Conservation (phyloP, 1,140 invertebrate genomes). For the Aphelenchoides besseyi region DNA sequence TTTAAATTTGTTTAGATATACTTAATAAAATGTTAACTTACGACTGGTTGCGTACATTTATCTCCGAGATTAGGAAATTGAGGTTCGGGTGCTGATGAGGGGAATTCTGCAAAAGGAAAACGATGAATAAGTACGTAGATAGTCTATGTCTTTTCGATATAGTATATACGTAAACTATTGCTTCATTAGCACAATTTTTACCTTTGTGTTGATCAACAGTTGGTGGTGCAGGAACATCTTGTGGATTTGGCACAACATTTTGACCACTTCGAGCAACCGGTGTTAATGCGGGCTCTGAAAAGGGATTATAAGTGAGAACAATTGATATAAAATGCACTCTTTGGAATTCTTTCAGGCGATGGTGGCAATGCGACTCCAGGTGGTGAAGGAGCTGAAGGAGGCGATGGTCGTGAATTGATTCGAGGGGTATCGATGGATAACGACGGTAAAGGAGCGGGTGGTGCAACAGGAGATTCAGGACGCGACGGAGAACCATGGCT, state of each 20-base stretch:
- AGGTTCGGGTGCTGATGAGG: constrained; percentile 14
- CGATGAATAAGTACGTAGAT: too few relatives aligned
- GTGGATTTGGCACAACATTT: constrained; percentile 4
- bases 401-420: not conserved
- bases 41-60: constrained; percentile 58
- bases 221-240: constrained; percentile 25
- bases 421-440: constrained; percentile 1
- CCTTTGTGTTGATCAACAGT: too few relatives aligned
- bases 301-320: too few relatives aligned
- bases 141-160: too few relatives aligned
- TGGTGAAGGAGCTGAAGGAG: constrained; percentile 17
- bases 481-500: constrained; percentile 8
- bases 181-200: too few relatives aligned
- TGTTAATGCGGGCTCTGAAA: too few relatives aligned
- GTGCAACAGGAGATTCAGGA: constrained; percentile 4
- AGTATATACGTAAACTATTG: too few relatives aligned
- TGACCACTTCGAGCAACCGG: too few relatives aligned
- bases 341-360: constrained; percentile 13
- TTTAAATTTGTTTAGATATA: constrained; percentile 1
- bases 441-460: constrained; percentile 8
- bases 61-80: constrained; percentile 40
- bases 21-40: constrained; percentile 24
- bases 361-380: constrained; percentile 26
- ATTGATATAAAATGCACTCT: constrained; percentile 11
- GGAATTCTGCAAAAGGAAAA: not conserved